A percentile compares a stretch with the other conserved stretches of the same genome.
phyloP scores from a whole-genome alignment of 92 coral and sea anemone genomes.

The Palythoa grandis region DNA sequence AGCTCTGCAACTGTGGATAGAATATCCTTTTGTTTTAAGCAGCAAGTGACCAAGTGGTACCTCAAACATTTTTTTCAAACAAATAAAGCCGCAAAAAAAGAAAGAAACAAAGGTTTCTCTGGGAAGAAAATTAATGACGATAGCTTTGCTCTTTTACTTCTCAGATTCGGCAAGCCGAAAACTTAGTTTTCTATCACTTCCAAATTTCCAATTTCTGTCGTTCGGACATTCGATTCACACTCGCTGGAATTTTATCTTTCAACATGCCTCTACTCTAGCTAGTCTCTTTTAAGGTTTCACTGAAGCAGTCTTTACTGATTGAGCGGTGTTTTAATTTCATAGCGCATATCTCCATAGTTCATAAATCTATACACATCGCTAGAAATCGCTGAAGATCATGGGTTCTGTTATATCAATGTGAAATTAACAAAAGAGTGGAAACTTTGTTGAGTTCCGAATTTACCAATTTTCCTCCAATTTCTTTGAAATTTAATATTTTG shows the following conservation, averaged over 20 bases:
- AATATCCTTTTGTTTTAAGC: background rate
- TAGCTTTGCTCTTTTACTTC: background rate
- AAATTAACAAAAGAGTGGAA: background rate
- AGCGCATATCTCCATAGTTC: too few relatives aligned
- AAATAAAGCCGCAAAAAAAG: background rate
- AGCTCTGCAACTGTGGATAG: background rate
- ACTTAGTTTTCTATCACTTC: too few relatives aligned
- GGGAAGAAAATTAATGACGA: background rate
- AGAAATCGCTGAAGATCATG: too few relatives aligned
- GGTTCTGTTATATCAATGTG: too few relatives aligned
- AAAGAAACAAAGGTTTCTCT: background rate
- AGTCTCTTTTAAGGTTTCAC: background rate
- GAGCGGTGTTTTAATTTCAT: background rate
- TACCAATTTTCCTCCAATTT: background rate
- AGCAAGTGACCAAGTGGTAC: background rate
- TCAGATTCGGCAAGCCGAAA: background rate
- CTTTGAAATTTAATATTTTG: background rate
- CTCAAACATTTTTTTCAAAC: background rate
- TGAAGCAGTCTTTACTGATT: background rate
- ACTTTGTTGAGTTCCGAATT: background rate
- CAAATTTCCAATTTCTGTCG: background rate
- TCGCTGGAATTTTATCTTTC: background rate
- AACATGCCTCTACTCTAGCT: background rate
- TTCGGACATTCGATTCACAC: background rate
- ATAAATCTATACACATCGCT: too few relatives aligned